Base-by-base conservation (phyloP, 1,140 invertebrate genomes). In the Goniozus legneri region DNA sequence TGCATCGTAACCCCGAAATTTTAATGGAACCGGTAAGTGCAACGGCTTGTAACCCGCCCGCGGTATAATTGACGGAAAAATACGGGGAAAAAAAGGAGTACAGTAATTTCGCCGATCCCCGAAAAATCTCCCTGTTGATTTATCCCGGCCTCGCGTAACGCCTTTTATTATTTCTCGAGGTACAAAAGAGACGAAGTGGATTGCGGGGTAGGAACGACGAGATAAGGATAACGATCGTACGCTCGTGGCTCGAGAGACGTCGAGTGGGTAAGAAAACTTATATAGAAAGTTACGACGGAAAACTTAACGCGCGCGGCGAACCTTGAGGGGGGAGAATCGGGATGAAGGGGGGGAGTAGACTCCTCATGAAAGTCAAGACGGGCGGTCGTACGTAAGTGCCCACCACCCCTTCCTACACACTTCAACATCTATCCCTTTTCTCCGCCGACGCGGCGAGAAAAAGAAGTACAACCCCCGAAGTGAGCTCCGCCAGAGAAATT, bases 341-440 rank as follows among this genome's bases (percentile, higher is more conserved):
- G n/a, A n/a, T n/a, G n/a, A n/a, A n/a, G n/a, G n/a, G 4, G 24
- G 24, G 10, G 22, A 42, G 45, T 43, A 18, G 47, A 35, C 50
- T 52, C 50, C 34, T 56, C 46, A 44, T 46, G 50, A 53, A 58
- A 58, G 56, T 58, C 56, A 46, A 56, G 37, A 38, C 40, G 45
- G n/a, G 44, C 12, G 48, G 41, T 52, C 37, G 49, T 46, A 44
- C 30, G 16, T 50, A 44, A 50, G 37, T 15, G 34, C 34, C 35
- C 19, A 4, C 10, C 24, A 6, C 24, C 10, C 24, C 10, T 10
- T 27, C 24, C 10, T 10, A 27, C n/a, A n/a, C n/a, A n/a, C n/a
- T n/a, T n/a, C n/a, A n/a, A n/a, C n/a, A n/a, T n/a, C n/a, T n/a
- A n/a, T n/a, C n/a, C n/a, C n/a, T n/a, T n/a, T n/a, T n/a, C n/a